Evolutionary conservation across 2,113 vertebrate genomes (phyloP).

Genomic region (Apodemus speciosus): DNA sequence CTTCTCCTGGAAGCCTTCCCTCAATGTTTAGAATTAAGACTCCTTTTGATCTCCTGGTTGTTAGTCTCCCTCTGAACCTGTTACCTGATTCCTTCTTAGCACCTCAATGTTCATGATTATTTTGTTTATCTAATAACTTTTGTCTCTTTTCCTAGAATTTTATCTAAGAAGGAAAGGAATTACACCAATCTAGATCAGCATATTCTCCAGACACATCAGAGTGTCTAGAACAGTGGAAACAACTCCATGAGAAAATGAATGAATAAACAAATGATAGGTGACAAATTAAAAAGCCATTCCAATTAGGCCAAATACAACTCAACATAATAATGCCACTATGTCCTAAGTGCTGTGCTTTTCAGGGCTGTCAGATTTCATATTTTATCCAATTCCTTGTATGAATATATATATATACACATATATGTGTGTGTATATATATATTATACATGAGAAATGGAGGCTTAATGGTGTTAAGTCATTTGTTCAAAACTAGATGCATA

Average conservation of each 20-base stretch:
- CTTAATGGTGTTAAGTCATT: not conserved
- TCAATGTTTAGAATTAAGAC: not conserved
- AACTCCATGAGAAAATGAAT: not conserved
- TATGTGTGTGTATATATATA: not conserved
- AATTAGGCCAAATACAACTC: not conserved
- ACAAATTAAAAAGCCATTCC: not conserved
- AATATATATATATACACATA: not conserved
- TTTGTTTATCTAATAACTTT: not conserved
- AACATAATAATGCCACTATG: not conserved
- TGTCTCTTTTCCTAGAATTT: not conserved
- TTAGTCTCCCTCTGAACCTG: not conserved
- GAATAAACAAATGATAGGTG: constrained; percentile 1
- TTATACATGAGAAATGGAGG: not conserved
- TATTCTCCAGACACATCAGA: not conserved
- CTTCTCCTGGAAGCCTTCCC: not conserved
- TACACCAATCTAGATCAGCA: not conserved
- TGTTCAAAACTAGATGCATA: not conserved
- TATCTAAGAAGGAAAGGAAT: not conserved
- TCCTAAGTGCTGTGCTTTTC: not conserved
- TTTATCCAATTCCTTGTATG: not conserved
- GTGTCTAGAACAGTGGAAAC: not conserved
- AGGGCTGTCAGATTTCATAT: not conserved
- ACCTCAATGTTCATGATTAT: not conserved
- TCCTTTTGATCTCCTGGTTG: not conserved
- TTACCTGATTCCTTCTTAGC: not conserved